Percentiles rank a stretch among this genome's conserved stretches.
phyloP scores from a whole-genome alignment of 2,113 vertebrate species.

The Hymenochirus boettgeri region DNA sequence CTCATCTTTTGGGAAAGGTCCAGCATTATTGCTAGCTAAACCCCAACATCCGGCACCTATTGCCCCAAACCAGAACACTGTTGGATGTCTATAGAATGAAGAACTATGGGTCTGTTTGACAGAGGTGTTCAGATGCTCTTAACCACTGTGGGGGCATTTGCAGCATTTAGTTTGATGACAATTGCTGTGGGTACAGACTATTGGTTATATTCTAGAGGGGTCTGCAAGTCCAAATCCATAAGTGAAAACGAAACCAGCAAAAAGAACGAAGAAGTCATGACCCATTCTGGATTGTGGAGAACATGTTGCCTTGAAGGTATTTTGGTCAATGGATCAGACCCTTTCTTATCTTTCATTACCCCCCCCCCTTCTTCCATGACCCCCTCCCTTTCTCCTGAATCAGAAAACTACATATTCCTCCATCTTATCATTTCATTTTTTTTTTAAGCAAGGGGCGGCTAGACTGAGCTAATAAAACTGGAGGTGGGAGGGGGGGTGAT shows the following conservation, averaged over 20 bases:
- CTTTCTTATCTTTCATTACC: slow-evolving; percentile 51
- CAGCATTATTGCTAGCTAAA: slow-evolving; percentile 29
- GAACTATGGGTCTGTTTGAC: slow-evolving; percentile 99
- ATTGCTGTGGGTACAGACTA: slow-evolving; percentile 98
- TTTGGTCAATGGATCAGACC: slow-evolving; percentile 44
- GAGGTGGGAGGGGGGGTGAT: slow-evolving; percentile 18
- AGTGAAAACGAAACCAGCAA: slow-evolving; percentile 98
- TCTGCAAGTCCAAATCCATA: slow-evolving; percentile 93
- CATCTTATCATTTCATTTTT: slow-evolving; percentile 69
- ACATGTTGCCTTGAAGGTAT: slow-evolving; percentile 98
- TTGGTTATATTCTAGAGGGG: slow-evolving; percentile 96
- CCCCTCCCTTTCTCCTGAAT: slow-evolving; percentile 40
- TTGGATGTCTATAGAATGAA: slow-evolving; percentile 97
- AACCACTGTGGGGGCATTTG: slow-evolving; percentile 98
- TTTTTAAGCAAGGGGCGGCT: slow-evolving; percentile 39
- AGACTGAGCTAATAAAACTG: slow-evolving; percentile 39
- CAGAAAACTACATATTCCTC: slow-evolving; percentile 64
- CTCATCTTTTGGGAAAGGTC: slow-evolving; percentile 29
- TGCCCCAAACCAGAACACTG: slow-evolving; percentile 87
- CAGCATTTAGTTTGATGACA: slow-evolving; percentile 98
- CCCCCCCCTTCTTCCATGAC: slow-evolving; percentile 36
- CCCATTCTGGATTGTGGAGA: slow-evolving; percentile 97
- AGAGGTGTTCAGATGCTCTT: slow-evolving; percentile 98
- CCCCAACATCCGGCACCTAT: slow-evolving; percentile 58
- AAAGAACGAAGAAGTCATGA: slow-evolving; percentile 99